Percentiles rank a stretch among this genome's conserved stretches.
Evolutionary conservation across 2,797 vertebrate genomes (phyloP).

Genomic region (Dryobates pubescens): DNA sequence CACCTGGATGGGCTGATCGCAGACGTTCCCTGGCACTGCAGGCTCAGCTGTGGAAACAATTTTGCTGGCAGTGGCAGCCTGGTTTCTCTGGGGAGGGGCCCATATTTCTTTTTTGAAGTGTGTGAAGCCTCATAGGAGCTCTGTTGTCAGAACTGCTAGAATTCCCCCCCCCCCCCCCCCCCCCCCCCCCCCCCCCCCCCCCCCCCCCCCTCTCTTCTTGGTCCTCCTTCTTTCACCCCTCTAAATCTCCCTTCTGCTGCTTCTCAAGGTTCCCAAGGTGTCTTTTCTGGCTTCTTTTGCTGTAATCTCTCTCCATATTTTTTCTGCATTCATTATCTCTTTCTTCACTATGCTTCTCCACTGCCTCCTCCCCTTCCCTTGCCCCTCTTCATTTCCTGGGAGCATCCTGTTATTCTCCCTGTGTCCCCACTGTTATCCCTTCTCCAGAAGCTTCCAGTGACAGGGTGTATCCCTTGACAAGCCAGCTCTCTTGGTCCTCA

Average conservation of each 20-base stretch:
- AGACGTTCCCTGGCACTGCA: slow-evolving; percentile 10
- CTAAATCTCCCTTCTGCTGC: slow-evolving; percentile 29
- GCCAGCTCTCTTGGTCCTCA: accelerated
- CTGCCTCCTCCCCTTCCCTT: neutral
- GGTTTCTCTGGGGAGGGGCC: neutral
- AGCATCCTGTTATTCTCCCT: neutral
- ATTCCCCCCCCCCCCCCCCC: neutral
- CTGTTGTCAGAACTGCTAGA: neutral
- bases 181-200: accelerated
- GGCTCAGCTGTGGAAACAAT: slow-evolving; percentile 62
- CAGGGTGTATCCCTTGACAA: neutral
- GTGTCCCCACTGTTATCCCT: neutral
- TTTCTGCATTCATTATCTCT: neutral
- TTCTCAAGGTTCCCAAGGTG: neutral
- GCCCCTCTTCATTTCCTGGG: neutral
- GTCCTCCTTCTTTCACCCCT: neutral
- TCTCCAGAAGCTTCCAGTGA: neutral
- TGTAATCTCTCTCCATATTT: neutral
- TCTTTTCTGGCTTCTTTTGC: slow-evolving; percentile 17
- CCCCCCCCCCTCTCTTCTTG: neutral
- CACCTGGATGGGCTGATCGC: slow-evolving; percentile 41
- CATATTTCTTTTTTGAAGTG: neutral
- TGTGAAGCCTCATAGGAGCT: slow-evolving; percentile 23
- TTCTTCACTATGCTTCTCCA: neutral
- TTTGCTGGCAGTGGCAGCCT: slow-evolving; percentile 49